Evolutionary conservation across 2,113 vertebrate species (phyloP).

Genomic region (Tachuris rubrigastra): DNA sequence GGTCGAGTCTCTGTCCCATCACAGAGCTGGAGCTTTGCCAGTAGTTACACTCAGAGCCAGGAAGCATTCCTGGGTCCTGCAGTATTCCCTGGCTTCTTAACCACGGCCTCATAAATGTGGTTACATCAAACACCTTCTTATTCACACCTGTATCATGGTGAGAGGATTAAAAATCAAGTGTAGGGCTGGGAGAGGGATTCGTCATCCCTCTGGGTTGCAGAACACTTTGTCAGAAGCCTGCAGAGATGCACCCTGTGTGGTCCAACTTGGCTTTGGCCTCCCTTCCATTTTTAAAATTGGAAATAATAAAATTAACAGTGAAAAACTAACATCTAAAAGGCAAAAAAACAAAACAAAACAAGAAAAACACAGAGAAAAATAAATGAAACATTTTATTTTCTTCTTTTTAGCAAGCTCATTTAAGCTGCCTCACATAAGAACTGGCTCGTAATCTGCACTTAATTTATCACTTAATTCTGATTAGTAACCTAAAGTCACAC

Average conservation of each 20-base stretch:
- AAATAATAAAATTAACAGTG: not conserved
- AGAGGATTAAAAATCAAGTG: not conserved
- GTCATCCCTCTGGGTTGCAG: not conserved
- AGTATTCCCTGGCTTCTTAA: not conserved
- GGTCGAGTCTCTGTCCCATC: rapidly evolving
- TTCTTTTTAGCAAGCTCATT: not conserved
- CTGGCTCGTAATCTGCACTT: not conserved
- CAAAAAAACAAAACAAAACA: too few relatives aligned
- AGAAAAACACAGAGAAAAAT: not conserved
- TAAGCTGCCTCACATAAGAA: not conserved
- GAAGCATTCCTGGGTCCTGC: not conserved
- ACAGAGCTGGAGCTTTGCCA: not conserved
- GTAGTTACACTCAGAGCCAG: not conserved
- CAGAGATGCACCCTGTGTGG: not conserved
- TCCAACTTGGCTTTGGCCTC: not conserved
- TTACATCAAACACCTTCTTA: not conserved
- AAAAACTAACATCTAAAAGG: not conserved
- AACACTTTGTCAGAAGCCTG: not conserved
- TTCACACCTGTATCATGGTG: not conserved
- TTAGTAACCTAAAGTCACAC: not conserved
- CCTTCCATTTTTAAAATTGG: not conserved
- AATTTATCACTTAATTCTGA: not conserved
- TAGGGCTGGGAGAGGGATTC: not conserved
- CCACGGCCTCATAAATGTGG: not conserved
- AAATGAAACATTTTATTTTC: not conserved